Evolutionary conservation across 2,797 vertebrate genomes (phyloP), one percentile per base, ranked within the genome.

Genomic region (Malurus leucopterus): DNA sequence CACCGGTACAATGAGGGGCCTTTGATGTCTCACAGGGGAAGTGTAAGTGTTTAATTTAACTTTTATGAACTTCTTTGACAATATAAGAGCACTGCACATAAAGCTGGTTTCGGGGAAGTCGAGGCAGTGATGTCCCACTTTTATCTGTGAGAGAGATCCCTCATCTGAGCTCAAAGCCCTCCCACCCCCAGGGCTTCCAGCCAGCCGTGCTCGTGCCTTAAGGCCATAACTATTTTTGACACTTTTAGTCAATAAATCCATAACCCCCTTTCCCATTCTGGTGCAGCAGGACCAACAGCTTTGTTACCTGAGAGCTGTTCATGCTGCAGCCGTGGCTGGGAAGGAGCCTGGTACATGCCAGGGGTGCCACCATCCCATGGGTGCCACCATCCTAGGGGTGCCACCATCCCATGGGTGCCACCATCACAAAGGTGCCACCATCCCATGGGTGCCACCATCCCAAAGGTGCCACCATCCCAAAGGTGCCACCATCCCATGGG

Each of bases 11-110:
- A 3, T 50, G 9, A 34, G 49, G 20, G 11, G 1, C 3, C 78
- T 91, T 91, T 91, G 86, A 93, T 92, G 83, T 49, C 86, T 93
- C 77, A 5, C 86, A 47, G 65, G 93, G 93, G 93, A 94, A 88
- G 90, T 41, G 44, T 50, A 77, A 53, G 75, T 47, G 11, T 89
- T 88, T 92, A 92, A 95, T 95, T 93, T 81, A 53, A 85, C 84
- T 91, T 93, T 79, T 86, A 86, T 88, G 82, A 65, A 84, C 81
- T 55, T 81, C 75, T 90, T 71, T 92, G 79, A 86, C 89, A 77
- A 83, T 3, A 57, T 17, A 21, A 49, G 73, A 72, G 75, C 30
- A 0, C 41, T 13, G 63, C 36, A 3, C 20, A 12, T 19, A 32
- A 93, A 91, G 70, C 51, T 0, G 15, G 34, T 87, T 90, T 51